Conservation (phyloP, 2,113 vertebrate species). For the Bothrops jararaca region DNA sequence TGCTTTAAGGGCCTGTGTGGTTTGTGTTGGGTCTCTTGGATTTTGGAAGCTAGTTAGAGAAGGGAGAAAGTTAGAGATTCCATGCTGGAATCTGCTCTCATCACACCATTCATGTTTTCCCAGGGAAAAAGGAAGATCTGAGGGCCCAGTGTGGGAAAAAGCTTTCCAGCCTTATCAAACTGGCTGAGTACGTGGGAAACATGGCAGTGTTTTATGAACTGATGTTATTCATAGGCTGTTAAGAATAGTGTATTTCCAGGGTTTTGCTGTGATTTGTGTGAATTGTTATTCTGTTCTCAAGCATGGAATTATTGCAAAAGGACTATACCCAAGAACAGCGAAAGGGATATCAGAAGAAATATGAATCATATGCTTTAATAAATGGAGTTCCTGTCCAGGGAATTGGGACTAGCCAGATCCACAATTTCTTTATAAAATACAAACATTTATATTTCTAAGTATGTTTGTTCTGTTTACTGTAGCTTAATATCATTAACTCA, state of each 20-base stretch:
- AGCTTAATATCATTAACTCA: not conserved
- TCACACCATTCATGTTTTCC: not conserved
- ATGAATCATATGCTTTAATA: not conserved
- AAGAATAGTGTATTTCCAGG: not conserved
- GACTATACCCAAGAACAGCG: not conserved
- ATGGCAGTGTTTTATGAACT: not conserved
- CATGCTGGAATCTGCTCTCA: not conserved
- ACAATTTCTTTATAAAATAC: not conserved
- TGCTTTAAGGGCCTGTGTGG: not conserved
- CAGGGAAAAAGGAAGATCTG: not conserved
- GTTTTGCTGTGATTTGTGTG: not conserved
- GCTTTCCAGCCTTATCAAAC: not conserved
- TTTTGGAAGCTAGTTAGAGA: not conserved
- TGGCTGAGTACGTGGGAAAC: not conserved
- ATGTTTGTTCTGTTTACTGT: not conserved
- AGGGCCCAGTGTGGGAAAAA: not conserved
- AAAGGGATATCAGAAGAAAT: not conserved
- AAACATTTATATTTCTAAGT: not conserved
- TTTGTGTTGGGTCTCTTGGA: not conserved
- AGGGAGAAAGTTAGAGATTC: not conserved
- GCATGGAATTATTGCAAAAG: not conserved
- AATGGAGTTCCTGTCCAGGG: not conserved
- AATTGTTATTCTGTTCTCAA: not conserved
- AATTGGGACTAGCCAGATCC: not conserved
- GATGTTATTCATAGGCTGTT: not conserved